Percentiles rank a stretch among this genome's conserved stretches.
phyloP scores from a whole-genome alignment of 2,888 invertebrate species.

The Phrixothrix hirtus region DNA sequence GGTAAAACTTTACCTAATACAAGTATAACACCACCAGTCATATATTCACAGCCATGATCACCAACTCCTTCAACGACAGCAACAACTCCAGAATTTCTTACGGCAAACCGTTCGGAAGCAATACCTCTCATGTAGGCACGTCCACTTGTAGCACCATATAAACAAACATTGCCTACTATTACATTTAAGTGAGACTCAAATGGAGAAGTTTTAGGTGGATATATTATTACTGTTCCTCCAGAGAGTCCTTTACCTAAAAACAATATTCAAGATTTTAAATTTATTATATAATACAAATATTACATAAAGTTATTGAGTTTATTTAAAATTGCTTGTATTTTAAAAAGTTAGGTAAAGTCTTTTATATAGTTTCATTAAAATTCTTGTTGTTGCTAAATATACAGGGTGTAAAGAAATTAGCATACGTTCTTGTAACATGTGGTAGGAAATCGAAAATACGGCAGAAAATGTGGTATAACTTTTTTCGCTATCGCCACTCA shows the following conservation, averaged over 20 bases:
- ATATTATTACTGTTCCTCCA: constrained; percentile 91
- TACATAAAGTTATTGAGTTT: too few species aligned
- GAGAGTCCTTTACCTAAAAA: constrained; percentile 77
- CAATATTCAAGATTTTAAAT: neutral
- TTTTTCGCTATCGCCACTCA: too few species aligned
- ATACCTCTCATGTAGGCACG: constrained; percentile 87
- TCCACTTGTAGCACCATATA: constrained; percentile 96
- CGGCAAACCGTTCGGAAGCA: constrained; percentile 97
- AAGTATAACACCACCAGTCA: constrained; percentile 93
- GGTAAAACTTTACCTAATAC: constrained; percentile 63
- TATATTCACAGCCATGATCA: constrained; percentile 99
- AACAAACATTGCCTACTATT: constrained; percentile 96
- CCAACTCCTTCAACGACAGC: constrained; percentile 98
- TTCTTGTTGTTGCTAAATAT: too few species aligned
- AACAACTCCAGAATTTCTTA: constrained; percentile 93
- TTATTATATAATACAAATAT: neutral
- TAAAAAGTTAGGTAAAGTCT: too few species aligned
- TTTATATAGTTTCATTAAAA: too few species aligned
- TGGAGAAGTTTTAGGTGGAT: constrained; percentile 82
- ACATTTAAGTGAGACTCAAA: constrained; percentile 94
- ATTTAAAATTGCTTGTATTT: too few species aligned
- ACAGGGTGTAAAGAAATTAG: too few species aligned
- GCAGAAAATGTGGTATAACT: too few species aligned
- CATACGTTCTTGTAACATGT: too few species aligned
- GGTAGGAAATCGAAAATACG: too few species aligned